Evolutionary conservation across 2,888 invertebrate genomes (phyloP), one percentile per base, ranked within the genome.

Genomic region (Acrobasis repandana): DNA sequence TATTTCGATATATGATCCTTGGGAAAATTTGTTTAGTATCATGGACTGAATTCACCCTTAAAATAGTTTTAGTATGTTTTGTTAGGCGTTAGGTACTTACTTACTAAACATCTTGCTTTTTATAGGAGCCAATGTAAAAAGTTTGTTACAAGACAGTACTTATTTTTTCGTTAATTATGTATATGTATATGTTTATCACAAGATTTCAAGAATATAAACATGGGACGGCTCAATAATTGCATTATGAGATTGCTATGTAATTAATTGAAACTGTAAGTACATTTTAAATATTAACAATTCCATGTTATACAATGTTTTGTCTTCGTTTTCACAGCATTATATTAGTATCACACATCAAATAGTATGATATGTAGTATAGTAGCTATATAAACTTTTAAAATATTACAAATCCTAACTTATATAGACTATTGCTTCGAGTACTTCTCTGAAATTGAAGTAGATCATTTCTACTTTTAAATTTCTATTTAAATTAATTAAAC

Each of bases 301-400:
- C 54, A 18, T 43, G 38, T 18, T 54, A 43, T 18, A 38, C 38
- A 54, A 18, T 43, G 14, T 28, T 28, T n/a, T 18, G 28, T 33
- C 36, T 10, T 52, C 10, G 20, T 38, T 43, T 18, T 38, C 18
- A 54, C 18, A 43, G 8, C 38, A 38, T n/a, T 38, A 38, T 11
- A 36, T 18, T 54, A 38, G 11, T 54, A 54, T 54, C 52, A 54
- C 54, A 38, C 38, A 54, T 54, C 5, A 54, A 38, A 20, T 18
- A 43, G 38, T 54, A 38, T 54, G 54, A 54, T 54, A 54, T 54
- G 54, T 54, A 38, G 33, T 52, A n/a, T 18, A 54, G 33, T 52
- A 14, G 38, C 54, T 54, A 38, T 38, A 38, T 34, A 54, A 20
- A 47, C 20, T 14, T 8, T 20, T 38, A 54, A 14, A 28, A 33